Base-by-base conservation (phyloP, 2,797 vertebrate genomes). In the Tinamus major region DNA sequence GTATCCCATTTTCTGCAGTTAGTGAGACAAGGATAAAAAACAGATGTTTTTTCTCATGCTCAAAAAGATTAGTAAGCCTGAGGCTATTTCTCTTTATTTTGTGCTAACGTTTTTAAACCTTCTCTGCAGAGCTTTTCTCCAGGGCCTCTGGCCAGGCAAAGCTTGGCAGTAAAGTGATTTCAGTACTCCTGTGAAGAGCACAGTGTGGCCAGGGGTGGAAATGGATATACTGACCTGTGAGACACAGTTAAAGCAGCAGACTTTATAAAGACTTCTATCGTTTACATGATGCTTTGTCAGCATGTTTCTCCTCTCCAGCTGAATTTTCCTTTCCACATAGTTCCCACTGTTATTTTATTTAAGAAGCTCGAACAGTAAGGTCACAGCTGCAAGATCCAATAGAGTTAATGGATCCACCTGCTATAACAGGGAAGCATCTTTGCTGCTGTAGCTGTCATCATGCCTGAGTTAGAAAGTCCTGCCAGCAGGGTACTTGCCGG, bases 91-190 rank as follows among this genome's bases (percentile, higher is more conserved):
- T 76, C 67, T 62, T 75, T 10, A 78, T 80, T 87, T 80, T 46
- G 41, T 55, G 33, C 31, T 77, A 74, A 35, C 70, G 72, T 64
- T 92, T 61, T 85, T 31, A 72, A 59, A 71, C 26, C 39, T 79
- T 74, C 24, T 85, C 71, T 65, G 23, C 33, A 74, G 59, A 48
- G 58, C 14, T 77, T 94, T 92, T 86, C 88, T 82, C 19, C 61
- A 82, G 53, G 75, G 53, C 39, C 20, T 89, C 91, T 79, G 81
- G 26, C 27, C 56, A 86, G 77, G 86, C 85, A 84, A 95, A 88
- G 61, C 21, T 82, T 51, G 39, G 29, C 44, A 56, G 31, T 39
- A 33, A 83, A 85, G 35, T 75, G 48, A 62, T 51, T 82, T 62
- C 9, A 7, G 35, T 33, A 63, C 12, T 74, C 15, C 42, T 72